Conservation (phyloP, 2,888 invertebrate genomes). For the Ornithoptera priamus region DNA sequence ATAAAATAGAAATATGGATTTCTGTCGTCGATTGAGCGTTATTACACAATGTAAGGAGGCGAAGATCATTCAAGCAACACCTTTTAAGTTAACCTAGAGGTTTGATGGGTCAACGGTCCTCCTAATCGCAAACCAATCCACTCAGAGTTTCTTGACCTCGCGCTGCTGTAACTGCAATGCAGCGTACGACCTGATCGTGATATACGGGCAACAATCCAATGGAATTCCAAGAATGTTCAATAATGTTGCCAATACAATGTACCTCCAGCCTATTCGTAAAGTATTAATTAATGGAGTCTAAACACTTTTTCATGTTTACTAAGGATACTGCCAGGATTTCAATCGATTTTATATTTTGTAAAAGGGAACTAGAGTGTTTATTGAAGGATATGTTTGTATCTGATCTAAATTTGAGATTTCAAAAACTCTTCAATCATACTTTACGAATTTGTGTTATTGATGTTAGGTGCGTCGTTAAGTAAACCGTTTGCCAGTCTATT, state of each 20-base stretch:
- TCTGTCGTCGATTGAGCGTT: background rate
- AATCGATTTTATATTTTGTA: no score
- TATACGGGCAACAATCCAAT: constrained; percentile 20
- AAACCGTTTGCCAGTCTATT: no score
- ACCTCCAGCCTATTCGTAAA: background rate
- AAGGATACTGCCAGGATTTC: background rate
- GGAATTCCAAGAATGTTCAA: constrained; percentile 21
- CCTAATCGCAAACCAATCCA: constrained; percentile 63
- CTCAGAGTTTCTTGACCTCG: constrained; percentile 41
- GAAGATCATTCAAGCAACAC: background rate
- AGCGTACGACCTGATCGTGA: constrained; percentile 18
- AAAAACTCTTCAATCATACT: no score
- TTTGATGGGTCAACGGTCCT: constrained; percentile 55
- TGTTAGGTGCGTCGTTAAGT: no score
- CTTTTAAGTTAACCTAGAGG: background rate
- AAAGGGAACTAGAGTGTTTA: no score
- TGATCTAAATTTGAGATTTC: no score
- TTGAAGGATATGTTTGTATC: no score
- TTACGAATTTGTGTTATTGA: no score
- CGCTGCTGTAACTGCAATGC: constrained; percentile 29
- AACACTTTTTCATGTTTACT: background rate
- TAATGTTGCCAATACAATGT: constrained; percentile 19
- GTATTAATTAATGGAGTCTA: background rate
- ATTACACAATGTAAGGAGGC: background rate
- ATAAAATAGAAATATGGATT: no score